Percentiles rank a stretch among this genome's conserved stretches.
Evolutionary conservation across 1,140 invertebrate species (phyloP).

Genomic region (Drosophila lowei): DNA sequence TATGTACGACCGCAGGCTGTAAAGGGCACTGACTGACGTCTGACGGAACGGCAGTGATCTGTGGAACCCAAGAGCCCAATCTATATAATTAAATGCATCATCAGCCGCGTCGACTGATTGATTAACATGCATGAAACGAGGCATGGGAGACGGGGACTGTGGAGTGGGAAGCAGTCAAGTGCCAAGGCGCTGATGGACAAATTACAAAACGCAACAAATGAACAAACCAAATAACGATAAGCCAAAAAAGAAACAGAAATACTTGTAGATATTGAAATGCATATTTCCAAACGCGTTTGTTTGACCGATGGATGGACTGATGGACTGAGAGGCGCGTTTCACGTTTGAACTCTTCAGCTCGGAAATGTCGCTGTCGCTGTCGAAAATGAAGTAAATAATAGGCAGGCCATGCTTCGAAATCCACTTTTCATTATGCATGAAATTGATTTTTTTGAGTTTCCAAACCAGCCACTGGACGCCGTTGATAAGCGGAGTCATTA

Average conservation of each 20-base stretch:
- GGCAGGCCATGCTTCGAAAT: conserved; percentile 42
- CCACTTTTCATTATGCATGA: conserved; percentile 63
- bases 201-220: conserved; percentile 65
- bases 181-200: conserved; percentile 57
- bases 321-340: background rate
- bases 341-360: conserved; percentile 49
- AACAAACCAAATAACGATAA: conserved; percentile 37
- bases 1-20: conserved; percentile 45
- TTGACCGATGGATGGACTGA: background rate
- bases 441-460: conserved; percentile 24
- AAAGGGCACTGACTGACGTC: conserved; percentile 56
- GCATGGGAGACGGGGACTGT: conserved; percentile 17
- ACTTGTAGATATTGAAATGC: conserved; percentile 28
- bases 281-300: conserved; percentile 53
- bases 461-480: conserved; percentile 36
- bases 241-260: conserved; percentile 6
- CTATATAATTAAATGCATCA: conserved; percentile 67
- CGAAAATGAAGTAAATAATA: conserved; percentile 64
- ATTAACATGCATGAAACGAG: conserved; percentile 70
- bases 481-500: conserved; percentile 64
- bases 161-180: conserved; percentile 1
- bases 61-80: no score
- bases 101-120: conserved; percentile 61
- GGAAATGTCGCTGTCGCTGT: conserved; percentile 34
- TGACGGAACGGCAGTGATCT: no score